Evolutionary conservation across 2,888 invertebrate species (phyloP).

Genomic region (Protula sp.): DNA sequence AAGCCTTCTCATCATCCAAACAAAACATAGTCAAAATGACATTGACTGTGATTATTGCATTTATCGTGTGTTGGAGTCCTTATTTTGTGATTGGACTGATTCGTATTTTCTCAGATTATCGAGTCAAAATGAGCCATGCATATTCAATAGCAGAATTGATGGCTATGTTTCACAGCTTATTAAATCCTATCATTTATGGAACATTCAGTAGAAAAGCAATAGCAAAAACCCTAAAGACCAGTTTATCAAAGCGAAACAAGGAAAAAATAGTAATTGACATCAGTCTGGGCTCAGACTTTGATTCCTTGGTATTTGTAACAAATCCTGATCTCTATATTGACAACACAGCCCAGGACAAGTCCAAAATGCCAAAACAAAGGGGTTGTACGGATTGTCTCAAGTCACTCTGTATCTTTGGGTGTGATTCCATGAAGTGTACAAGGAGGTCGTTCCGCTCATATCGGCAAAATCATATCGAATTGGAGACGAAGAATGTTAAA

Average conservation of each 20-base stretch:
- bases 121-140: conserved; percentile 29
- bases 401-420: no score
- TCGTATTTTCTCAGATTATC: conserved; percentile 49
- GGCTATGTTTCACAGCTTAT: conserved; percentile 48
- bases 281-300: neutral
- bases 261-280: neutral
- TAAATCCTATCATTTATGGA: conserved; percentile 55
- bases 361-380: no score
- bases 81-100: conserved; percentile 54
- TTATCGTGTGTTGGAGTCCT: conserved; percentile 54
- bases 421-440: no score
- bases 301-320: neutral
- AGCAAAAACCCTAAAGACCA: neutral
- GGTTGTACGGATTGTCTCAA: no score
- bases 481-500: no score
- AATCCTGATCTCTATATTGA: no score
- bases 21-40: conserved; percentile 55
- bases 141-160: conserved; percentile 41
- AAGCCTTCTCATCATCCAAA: conserved; percentile 39
- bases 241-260: neutral
- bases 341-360: no score
- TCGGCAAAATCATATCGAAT: no score
- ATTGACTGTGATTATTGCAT: conserved; percentile 53
- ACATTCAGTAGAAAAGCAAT: conserved; percentile 40
- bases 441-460: no score